A percentile compares a stretch with the other conserved stretches of the same genome.
These are phyloP conservation scores for Drosophila pallidifrons DNA, from an alignment of 1,140 invertebrate species.

Conservation along the genomic window DNA sequence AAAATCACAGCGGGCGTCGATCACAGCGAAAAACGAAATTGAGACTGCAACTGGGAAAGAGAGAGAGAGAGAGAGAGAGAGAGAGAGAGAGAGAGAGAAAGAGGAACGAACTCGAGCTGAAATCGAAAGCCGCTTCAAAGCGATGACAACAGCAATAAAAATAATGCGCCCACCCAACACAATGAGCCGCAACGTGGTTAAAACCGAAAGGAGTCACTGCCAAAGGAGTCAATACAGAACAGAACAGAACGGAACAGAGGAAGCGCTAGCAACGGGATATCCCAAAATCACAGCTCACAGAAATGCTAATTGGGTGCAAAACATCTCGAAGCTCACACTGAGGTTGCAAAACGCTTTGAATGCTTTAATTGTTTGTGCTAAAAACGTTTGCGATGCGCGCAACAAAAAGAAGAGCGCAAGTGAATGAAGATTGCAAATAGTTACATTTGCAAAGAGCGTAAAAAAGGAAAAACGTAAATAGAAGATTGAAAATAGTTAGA, in stretches of 20 bases:
- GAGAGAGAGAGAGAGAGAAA: too few relatives aligned
- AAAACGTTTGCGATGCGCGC: background rate
- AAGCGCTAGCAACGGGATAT: slow-evolving; percentile 26
- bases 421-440: too few relatives aligned
- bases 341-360: background rate
- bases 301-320: slow-evolving; percentile 60
- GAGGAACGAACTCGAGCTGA: too few relatives aligned
- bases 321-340: slow-evolving; percentile 12
- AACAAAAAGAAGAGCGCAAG: too few relatives aligned
- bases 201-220: slow-evolving; percentile 14
- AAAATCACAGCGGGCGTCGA: slow-evolving; percentile 75
- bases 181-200: background rate
- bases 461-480: background rate
- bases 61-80: too few relatives aligned
- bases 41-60: slow-evolving; percentile 5
- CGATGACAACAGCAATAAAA: slow-evolving; percentile 76
- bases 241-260: background rate
- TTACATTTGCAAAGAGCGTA: background rate
- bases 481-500: too few relatives aligned
- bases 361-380: background rate
- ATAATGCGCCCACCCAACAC: slow-evolving; percentile 31
- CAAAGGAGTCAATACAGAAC: slow-evolving; percentile 6
- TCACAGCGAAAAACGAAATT: slow-evolving; percentile 20
- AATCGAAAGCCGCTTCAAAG: slow-evolving; percentile 11
- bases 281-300: slow-evolving; percentile 5